These are phyloP conservation scores for Callospermophilus lateralis DNA, from an alignment of 2,113 vertebrate species.

Conservation along the genomic window DNA sequence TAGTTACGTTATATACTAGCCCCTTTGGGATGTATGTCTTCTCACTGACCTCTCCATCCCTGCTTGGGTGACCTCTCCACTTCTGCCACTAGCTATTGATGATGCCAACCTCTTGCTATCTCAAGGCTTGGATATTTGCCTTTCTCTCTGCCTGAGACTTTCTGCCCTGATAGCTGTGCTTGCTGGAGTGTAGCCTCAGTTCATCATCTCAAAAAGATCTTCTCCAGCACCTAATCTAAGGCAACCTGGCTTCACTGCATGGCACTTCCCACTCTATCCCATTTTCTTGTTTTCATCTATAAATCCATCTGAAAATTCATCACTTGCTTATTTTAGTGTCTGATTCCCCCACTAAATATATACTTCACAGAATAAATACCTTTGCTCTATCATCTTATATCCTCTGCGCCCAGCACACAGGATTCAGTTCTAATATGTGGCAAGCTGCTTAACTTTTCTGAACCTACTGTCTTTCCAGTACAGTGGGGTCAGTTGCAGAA, in stretches of 20 bases:
- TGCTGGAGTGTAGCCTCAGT: not conserved
- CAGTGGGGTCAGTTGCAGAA: not conserved
- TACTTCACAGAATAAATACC: not conserved
- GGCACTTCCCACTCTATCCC: not conserved
- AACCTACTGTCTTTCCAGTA: not conserved
- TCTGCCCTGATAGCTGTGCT: not conserved
- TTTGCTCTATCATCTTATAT: not conserved
- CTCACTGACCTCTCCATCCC: not conserved
- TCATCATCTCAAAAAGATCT: not conserved
- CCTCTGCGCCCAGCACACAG: not conserved
- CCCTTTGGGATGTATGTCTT: not conserved
- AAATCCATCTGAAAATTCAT: not conserved
- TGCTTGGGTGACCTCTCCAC: not conserved
- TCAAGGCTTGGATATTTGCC: not conserved
- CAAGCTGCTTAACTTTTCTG: conserved; percentile 49
- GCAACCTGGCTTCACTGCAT: not conserved
- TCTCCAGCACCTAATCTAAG: not conserved
- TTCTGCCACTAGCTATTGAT: not conserved
- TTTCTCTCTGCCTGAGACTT: not conserved
- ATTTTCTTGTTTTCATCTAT: not conserved
- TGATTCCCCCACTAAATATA: not conserved
- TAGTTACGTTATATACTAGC: not conserved
- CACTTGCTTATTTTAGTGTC: not conserved
- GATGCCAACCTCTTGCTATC: not conserved
- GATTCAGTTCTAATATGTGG: not conserved